Base-by-base conservation (phyloP, 2,888 invertebrate species). In the Tachystola acroxantha region DNA sequence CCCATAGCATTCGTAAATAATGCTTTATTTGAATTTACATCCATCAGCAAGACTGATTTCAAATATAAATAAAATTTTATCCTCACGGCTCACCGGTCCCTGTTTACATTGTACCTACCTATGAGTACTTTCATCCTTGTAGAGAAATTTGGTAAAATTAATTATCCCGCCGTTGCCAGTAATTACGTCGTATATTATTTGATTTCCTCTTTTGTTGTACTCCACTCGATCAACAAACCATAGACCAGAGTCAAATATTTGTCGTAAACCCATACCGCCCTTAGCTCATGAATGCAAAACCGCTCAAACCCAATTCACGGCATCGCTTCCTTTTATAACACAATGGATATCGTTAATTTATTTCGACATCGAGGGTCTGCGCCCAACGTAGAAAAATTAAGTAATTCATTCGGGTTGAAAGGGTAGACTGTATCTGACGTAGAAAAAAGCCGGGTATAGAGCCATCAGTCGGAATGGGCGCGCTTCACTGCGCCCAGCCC, bases 371-470 rank as follows among this genome's bases (percentile, higher is more conserved):
- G 60, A 65, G 71, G 73, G 72, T 65, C 63, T 64, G 65, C 60
- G 63, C 60, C 53, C 63, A 65, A 70, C 70, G 71, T 66, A 69
- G 70, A 81, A 76, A 81, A 82, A 84, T 82, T 82, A 82, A 82
- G 80, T 77, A 75, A 85, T 84, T 82, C 79, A 79, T 84, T 82
- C 64, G 70, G 65, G 66, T 72, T 71, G 77, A 81, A 84, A 78
- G 84, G 82, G 81, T 84, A 67, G 74, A 65, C 73, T 81, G 79
- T 77, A 64, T 74, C 74, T 81, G 82, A 81, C 81, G 61, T 71
- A 65, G 67, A 67, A 80, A 81, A 81, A 81, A 74, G 61, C 55
- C 58, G 57, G 64, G 64, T 69, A 71, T 72, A 66, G 63, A 77
- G 72, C 65, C 72, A 74, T 76, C 69, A 75, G 67, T 65, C 45